Evolutionary conservation across 2,113 vertebrate species (phyloP).

Genomic region (Hippocampus mohnikei): DNA sequence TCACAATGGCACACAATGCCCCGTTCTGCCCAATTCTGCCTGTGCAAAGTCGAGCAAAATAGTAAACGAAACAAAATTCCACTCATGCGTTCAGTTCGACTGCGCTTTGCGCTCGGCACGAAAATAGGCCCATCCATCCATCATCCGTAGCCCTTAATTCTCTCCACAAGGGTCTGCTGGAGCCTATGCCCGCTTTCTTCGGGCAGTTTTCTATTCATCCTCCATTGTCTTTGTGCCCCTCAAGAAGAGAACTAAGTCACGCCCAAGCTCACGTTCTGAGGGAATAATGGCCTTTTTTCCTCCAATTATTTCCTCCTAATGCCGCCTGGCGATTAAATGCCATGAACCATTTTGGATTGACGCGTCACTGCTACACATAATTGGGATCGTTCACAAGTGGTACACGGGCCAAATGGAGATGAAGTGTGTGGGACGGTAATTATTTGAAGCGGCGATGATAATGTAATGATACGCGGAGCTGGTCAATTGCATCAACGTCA

Average conservation of each 20-base stretch:
- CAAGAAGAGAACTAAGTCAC: constrained; percentile 5
- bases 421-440: constrained; percentile 34
- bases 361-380: constrained; percentile 39
- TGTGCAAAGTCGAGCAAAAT: too few species aligned
- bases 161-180: too few species aligned
- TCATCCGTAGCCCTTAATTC: too few species aligned
- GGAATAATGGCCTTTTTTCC: constrained; percentile 67
- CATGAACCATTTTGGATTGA: constrained; percentile 38
- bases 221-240: too few species aligned
- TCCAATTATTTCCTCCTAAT: constrained; percentile 4
- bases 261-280: constrained; percentile 63
- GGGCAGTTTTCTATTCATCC: background rate
- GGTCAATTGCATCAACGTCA: constrained; percentile 32
- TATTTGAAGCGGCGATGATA: constrained; percentile 45
- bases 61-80: too few species aligned
- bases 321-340: constrained; percentile 36
- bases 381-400: constrained; percentile 38
- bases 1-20: too few species aligned
- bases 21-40: too few species aligned
- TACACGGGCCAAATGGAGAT: constrained; percentile 38
- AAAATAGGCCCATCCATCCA: too few species aligned
- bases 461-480: constrained; percentile 32
- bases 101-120: too few species aligned
- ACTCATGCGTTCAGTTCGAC: too few species aligned
- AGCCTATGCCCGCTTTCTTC: too few species aligned